phyloP scores from a whole-genome alignment of 2,888 invertebrate species.

The Microctonus aethiopoides region DNA sequence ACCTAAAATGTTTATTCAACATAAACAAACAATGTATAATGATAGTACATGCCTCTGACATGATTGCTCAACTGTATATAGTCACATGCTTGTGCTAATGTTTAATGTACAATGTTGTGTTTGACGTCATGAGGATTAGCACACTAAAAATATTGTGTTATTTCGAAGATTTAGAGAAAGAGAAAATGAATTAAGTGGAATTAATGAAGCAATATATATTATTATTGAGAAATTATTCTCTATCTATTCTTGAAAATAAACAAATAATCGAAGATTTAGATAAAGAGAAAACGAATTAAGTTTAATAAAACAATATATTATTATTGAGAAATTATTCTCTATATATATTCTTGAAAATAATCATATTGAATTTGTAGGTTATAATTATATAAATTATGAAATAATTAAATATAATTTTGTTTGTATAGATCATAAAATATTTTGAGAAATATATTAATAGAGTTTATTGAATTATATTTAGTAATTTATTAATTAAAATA shows the following conservation, averaged over 20 bases:
- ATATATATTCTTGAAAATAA: no score
- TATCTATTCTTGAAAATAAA: not conserved
- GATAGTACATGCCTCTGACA: not conserved
- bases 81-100: constrained; percentile 41
- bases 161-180: not conserved
- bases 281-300: no score
- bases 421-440: no score
- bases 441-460: no score
- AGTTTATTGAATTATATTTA: no score
- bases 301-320: no score
- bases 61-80: constrained; percentile 35
- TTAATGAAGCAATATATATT: not conserved
- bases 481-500: no score
- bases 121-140: constrained; percentile 28
- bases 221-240: not conserved
- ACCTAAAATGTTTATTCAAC: not conserved
- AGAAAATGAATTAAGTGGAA: not conserved
- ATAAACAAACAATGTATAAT: not conserved
- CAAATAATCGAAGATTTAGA: not conserved
- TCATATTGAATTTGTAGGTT: no score
- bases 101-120: constrained; percentile 37
- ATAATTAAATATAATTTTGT: no score
- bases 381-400: no score
- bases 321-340: no score
- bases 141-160: not conserved